These are phyloP conservation scores for Istiophorus platypterus DNA, from an alignment of 2,113 vertebrate species.

Conservation along the genomic window DNA sequence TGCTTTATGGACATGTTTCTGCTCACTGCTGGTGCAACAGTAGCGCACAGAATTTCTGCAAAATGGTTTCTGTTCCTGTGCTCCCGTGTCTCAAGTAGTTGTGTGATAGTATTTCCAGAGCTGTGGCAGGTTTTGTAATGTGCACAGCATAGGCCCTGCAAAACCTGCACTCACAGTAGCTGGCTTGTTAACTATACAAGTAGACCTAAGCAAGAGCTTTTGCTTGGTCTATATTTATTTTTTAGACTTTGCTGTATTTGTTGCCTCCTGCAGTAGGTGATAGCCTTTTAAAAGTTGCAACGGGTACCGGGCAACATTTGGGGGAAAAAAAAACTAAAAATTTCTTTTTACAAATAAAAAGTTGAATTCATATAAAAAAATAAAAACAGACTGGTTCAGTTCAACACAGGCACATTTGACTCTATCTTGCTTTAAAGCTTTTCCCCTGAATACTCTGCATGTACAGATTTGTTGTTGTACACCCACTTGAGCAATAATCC, in stretches of 20 bases:
- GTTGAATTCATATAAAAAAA: not conserved
- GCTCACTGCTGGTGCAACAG: not conserved
- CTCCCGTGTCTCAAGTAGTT: not conserved
- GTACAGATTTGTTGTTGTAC: too few relatives aligned
- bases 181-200: not conserved
- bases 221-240: too few relatives aligned
- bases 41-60: not conserved
- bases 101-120: slow-evolving; percentile 9
- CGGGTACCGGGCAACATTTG: too few relatives aligned
- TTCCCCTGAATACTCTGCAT: too few relatives aligned
- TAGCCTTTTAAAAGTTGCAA: not conserved
- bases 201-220: not conserved
- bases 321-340: too few relatives aligned
- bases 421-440: too few relatives aligned
- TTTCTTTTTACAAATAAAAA: not conserved
- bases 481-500: too few relatives aligned
- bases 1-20: slow-evolving; percentile 7
- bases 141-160: not conserved
- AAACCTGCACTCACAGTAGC: not conserved
- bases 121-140: not conserved
- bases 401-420: too few relatives aligned
- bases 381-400: too few relatives aligned
- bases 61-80: slow-evolving; percentile 14
- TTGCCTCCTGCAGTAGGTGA: not conserved
- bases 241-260: too few relatives aligned